These are phyloP conservation scores for Camptogramma bilineatum DNA, from an alignment of 2,888 invertebrate genomes.

Conservation along the genomic window DNA sequence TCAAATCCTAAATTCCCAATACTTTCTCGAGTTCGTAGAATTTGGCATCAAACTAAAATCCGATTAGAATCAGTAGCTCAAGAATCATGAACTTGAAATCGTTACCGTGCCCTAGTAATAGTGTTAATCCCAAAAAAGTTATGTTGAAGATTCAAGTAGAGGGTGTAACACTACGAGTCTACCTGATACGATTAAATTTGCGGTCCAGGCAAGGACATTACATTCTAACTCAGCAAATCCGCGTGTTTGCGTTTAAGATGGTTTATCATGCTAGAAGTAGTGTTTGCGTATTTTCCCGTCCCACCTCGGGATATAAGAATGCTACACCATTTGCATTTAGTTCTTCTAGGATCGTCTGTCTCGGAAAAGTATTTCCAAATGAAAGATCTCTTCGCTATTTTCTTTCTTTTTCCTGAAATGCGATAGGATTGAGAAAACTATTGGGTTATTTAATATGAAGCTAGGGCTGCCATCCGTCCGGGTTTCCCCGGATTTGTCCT, in stretches of 20 bases:
- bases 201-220: background rate
- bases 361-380: background rate
- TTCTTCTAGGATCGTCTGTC: background rate
- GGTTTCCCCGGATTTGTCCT: too few relatives aligned
- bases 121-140: too few relatives aligned
- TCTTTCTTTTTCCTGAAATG: background rate
- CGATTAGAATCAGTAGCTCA: too few relatives aligned
- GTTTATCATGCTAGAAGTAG: background rate
- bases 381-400: background rate
- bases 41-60: too few relatives aligned
- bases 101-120: too few relatives aligned
- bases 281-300: background rate
- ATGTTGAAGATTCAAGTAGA: background rate
- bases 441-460: background rate
- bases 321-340: background rate
- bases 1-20: too few relatives aligned
- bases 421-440: too few relatives aligned
- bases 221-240: background rate
- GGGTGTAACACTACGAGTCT: background rate
- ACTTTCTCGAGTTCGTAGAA: too few relatives aligned
- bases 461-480: too few relatives aligned
- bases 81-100: too few relatives aligned
- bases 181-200: background rate
- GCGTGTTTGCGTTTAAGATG: background rate
- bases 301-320: background rate